A percentile compares a stretch with the other conserved stretches of the same genome.
phyloP scores from a whole-genome alignment of 92 coral and sea anemone genomes.

The Zoanthus solanderi region DNA sequence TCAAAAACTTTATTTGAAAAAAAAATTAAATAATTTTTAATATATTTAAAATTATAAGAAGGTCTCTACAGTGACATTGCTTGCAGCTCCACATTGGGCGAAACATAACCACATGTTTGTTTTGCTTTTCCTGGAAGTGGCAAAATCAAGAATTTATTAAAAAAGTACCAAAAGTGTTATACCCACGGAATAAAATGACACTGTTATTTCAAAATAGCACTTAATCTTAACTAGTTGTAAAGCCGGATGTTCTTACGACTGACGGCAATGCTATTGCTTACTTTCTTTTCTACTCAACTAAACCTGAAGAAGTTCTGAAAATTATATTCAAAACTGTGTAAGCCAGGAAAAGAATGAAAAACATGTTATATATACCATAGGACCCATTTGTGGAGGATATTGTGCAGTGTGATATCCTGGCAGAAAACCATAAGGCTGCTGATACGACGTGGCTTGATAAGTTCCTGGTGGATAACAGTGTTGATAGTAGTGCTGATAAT shows the following conservation, averaged over 20 bases:
- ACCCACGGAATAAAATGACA: no score
- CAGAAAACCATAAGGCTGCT: slow-evolving; percentile 49
- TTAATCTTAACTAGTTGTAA: no score
- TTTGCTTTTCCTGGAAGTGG: background rate
- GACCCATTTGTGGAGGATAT: slow-evolving; percentile 13
- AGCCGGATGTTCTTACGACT: no score
- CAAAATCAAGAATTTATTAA: no score
- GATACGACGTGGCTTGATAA: slow-evolving; percentile 50
- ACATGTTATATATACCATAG: slow-evolving; percentile 16
- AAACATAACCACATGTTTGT: background rate
- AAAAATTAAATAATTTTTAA: background rate
- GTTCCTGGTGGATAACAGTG: slow-evolving; percentile 47
- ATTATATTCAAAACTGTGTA: no score
- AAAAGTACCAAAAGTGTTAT: no score
- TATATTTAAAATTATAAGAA: background rate
- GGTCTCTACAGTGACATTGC: background rate
- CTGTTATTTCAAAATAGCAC: no score
- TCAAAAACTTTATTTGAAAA: background rate
- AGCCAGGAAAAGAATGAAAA: background rate
- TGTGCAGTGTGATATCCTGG: slow-evolving; percentile 62
- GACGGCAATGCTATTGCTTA: no score
- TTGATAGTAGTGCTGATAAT: slow-evolving; percentile 78
- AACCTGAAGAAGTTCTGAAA: no score
- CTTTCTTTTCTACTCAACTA: no score
- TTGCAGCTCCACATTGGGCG: background rate